Evolutionary conservation across 1,140 invertebrate genomes (phyloP).

Genomic region (Calosoma granatense): DNA sequence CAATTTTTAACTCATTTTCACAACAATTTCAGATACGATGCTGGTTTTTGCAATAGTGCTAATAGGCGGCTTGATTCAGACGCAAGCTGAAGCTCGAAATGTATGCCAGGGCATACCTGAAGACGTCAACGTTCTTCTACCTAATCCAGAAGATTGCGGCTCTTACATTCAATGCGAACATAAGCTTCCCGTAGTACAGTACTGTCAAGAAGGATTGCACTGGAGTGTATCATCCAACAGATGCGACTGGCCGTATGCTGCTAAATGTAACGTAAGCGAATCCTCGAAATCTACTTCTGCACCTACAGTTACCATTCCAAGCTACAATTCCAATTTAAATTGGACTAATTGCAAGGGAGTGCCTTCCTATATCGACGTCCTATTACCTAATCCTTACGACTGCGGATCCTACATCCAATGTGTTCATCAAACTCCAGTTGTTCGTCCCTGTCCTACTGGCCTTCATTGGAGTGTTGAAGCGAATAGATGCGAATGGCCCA

Average conservation of each 20-base stretch:
- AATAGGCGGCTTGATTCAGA: too few species aligned
- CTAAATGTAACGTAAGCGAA: not conserved
- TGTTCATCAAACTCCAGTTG: conserved; percentile 17
- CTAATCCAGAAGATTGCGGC: not conserved
- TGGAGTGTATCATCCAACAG: conserved; percentile 22
- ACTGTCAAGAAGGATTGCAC: conserved; percentile 23
- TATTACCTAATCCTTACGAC: not conserved
- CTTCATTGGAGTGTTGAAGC: conserved; percentile 20
- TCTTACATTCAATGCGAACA: not conserved
- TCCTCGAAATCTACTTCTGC: too few species aligned
- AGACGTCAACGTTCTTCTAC: not conserved
- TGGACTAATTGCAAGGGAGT: not conserved
- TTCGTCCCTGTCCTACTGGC: conserved; percentile 18
- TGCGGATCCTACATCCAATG: conserved; percentile 33
- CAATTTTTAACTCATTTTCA: too few species aligned
- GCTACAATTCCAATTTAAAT: not conserved
- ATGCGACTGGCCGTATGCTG: conserved; percentile 22
- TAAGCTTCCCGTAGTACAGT: conserved; percentile 9
- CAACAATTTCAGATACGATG: too few species aligned
- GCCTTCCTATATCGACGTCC: conserved; percentile 10
- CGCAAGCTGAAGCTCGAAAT: too few species aligned
- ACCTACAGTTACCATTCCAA: too few species aligned
- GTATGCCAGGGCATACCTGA: too few species aligned
- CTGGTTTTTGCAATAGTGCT: too few species aligned
- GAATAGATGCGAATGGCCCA: conserved; percentile 23